phyloP scores from a whole-genome alignment of 92 coral and sea anemone species.

The Porites cylindrica region DNA sequence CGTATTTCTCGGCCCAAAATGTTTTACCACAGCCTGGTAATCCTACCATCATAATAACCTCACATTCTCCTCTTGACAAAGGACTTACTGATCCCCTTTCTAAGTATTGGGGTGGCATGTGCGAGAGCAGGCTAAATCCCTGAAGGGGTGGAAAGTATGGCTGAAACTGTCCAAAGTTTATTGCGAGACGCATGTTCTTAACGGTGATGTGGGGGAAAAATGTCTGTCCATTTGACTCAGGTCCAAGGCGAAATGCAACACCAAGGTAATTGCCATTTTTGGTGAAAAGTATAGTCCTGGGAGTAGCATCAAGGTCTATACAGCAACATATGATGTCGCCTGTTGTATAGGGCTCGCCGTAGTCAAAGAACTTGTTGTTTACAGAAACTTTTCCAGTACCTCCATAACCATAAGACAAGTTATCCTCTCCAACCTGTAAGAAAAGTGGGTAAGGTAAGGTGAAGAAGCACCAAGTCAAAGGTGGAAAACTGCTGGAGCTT shows the following conservation, averaged over 20 bases:
- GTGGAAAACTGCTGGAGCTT: no score
- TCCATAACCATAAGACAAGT: conserved; percentile 94
- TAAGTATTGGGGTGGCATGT: conserved; percentile 56
- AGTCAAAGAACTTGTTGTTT: conserved; percentile 90
- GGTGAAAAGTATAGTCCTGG: conserved; percentile 81
- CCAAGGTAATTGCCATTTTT: conserved; percentile 93
- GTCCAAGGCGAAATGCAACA: conserved; percentile 89
- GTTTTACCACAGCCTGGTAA: conserved; percentile 95
- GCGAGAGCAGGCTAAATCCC: conserved; percentile 81
- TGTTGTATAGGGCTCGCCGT: conserved; percentile 88
- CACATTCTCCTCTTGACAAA: conserved; percentile 75
- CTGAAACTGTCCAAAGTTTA: conserved; percentile 85
- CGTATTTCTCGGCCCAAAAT: conserved; percentile 84
- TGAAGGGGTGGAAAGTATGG: conserved; percentile 71
- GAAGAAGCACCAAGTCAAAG: neutral
- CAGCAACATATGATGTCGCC: conserved; percentile 86
- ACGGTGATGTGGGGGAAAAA: conserved; percentile 95
- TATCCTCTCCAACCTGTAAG: conserved; percentile 83
- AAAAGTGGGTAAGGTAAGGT: neutral
- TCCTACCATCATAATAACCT: conserved; percentile 98
- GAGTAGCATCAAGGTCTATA: conserved; percentile 84
- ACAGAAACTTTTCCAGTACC: conserved; percentile 94
- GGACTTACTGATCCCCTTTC: conserved; percentile 77
- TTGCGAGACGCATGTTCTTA: conserved; percentile 91
- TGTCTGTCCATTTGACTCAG: conserved; percentile 71